Base-by-base conservation (phyloP, 1,140 invertebrate genomes). In the Pseudobourletiella spinata region DNA sequence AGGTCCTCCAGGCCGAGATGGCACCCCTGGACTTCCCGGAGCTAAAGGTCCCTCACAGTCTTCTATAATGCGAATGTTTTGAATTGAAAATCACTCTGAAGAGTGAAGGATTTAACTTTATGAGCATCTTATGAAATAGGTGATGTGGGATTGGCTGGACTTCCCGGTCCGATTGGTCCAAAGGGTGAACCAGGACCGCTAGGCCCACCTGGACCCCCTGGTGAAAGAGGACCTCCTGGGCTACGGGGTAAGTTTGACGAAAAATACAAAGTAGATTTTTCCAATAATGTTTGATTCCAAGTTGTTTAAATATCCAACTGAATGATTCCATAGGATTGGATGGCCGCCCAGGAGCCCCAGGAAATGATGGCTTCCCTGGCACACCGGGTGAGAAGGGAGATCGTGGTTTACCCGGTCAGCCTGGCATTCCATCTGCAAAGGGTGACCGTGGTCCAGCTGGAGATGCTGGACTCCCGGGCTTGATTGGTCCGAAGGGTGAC, bases 41-140 rank as follows among this genome's bases (percentile, higher is more conserved):
- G 74, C 75, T 16, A 87, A 84, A 74, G 88, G 88, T 78, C 74
- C 70, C 39, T 39, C n/a, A 39, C 8, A 39, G 32, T 39, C 8
- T 39, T 39, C n/a, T 39, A n/a, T 39, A 8, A 39, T 39, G 32
- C 32, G 8, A 8, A n/a, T 39, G 32, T 39, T 39, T 39, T n/a
- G n/a, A n/a, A n/a, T n/a, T n/a, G n/a, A n/a, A n/a, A n/a, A n/a
- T n/a, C n/a, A n/a, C n/a, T n/a, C n/a, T n/a, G n/a, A n/a, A n/a
- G n/a, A n/a, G n/a, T n/a, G n/a, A n/a, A n/a, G n/a, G n/a, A 39
- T 39, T 39, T 39, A n/a, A n/a, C n/a, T 39, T 11, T n/a, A 39
- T 11, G 8, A 11, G 32, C 32, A 39, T 39, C n/a, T 39, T 39
- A 18, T 22, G 14, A 4, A 29, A 60, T 52, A 44, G 73, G 73